A percentile compares a stretch with the other conserved stretches of the same genome.
phyloP scores from a whole-genome alignment of 1,140 invertebrate species.

The Dinothrombium tinctorium region DNA sequence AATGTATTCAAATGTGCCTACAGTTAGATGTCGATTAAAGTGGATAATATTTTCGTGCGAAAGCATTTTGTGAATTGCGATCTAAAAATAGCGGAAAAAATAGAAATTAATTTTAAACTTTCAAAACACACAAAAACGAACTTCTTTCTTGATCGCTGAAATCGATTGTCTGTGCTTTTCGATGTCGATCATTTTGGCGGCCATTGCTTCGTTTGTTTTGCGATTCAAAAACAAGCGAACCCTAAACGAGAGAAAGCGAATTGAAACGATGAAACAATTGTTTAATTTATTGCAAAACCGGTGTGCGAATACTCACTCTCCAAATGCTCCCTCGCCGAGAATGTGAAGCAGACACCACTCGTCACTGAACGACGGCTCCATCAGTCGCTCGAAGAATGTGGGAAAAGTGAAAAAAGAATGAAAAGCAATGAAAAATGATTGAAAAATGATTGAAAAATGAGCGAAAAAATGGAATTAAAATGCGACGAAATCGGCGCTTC shows the following conservation, averaged over 20 bases:
- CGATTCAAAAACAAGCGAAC: conserved; percentile 75
- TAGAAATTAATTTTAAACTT: no score
- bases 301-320: conserved; percentile 53
- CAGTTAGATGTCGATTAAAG: conserved; percentile 40
- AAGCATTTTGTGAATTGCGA: conserved; percentile 59
- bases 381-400: no score
- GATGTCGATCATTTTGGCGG: conserved; percentile 71
- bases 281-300: conserved; percentile 1
- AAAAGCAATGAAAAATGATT: no score
- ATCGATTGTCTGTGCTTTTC: conserved; percentile 39
- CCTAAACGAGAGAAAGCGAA: conserved; percentile 26
- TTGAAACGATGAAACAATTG: conserved; percentile 12
- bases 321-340: conserved; percentile 92
- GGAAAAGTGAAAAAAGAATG: no score
- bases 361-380: no score
- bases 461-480: no score
- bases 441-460: no score
- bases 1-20: conserved; percentile 56
- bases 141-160: conserved; percentile 27
- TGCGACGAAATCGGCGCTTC: no score
- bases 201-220: conserved; percentile 54
- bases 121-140: no score
- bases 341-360: no score
- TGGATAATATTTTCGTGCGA: conserved; percentile 62
- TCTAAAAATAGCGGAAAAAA: no score